Conservation (phyloP, 1,140 invertebrate species). For the Danaus plexippus region DNA sequence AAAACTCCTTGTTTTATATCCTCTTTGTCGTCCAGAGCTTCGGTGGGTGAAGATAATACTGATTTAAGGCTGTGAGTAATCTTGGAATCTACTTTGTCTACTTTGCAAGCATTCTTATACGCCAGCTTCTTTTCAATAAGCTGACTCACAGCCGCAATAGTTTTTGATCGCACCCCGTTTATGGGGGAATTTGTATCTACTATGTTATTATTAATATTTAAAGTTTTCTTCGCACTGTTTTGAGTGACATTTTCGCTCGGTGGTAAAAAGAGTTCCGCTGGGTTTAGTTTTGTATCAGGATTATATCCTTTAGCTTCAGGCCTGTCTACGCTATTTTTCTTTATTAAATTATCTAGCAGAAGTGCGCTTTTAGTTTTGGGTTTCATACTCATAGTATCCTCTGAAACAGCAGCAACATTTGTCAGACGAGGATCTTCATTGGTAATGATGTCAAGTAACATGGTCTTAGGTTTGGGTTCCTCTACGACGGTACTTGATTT, state of each 20-base stretch:
- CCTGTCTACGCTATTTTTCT: conserved; percentile 73
- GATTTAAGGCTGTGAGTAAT: conserved; percentile 53
- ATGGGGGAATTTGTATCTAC: conserved; percentile 56
- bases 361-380: conserved; percentile 67
- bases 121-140: conserved; percentile 55
- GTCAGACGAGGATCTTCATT: conserved; percentile 41
- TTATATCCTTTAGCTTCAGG: conserved; percentile 51
- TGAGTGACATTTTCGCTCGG: conserved; percentile 48
- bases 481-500: conserved; percentile 37
- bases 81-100: conserved; percentile 57
- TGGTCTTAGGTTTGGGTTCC: conserved; percentile 44
- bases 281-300: conserved; percentile 51
- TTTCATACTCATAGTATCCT: conserved; percentile 45
- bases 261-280: conserved; percentile 57
- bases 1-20: conserved; percentile 25
- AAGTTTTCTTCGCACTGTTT: conserved; percentile 47
- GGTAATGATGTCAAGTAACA: conserved; percentile 29
- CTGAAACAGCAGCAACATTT: conserved; percentile 36
- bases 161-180: conserved; percentile 61
- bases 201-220: conserved; percentile 71
- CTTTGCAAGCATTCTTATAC: conserved; percentile 57
- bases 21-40: conserved; percentile 40
- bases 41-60: conserved; percentile 56
- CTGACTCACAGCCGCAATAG: conserved; percentile 50
- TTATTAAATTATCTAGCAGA: conserved; percentile 69